Evolutionary conservation across 2,113 vertebrate species (phyloP).

Genomic region (Cynoglossus semilaevis): DNA sequence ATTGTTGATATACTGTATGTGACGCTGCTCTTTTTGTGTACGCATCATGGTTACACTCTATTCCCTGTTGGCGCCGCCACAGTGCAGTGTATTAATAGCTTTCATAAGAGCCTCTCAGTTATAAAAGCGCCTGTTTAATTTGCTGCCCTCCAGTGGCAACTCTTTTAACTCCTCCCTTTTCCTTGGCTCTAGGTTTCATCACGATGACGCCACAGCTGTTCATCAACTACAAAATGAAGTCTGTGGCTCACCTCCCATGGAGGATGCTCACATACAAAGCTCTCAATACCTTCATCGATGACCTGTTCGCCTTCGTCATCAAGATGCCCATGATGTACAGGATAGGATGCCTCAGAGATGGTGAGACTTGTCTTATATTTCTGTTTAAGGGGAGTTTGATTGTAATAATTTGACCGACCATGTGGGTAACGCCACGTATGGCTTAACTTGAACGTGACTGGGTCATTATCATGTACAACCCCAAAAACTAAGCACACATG

Average conservation of each 20-base stretch:
- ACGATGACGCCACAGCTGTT: conserved; percentile 95
- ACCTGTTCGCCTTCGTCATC: conserved; percentile 96
- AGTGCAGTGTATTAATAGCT: conserved; percentile 37
- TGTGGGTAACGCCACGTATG: no score
- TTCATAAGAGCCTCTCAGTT: background rate
- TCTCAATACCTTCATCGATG: conserved; percentile 95
- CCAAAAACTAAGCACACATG: no score
- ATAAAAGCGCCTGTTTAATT: conserved; percentile 8
- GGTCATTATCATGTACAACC: no score
- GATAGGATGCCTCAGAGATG: conserved; percentile 94
- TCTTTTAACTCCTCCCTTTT: conserved; percentile 3
- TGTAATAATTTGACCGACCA: no score
- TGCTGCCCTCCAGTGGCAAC: conserved; percentile 5
- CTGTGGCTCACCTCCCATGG: conserved; percentile 94
- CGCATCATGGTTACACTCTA: conserved; percentile 46
- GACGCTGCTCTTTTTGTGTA: conserved; percentile 30
- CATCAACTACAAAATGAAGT: conserved; percentile 98
- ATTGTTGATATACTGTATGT: conserved; percentile 8
- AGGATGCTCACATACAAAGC: conserved; percentile 97
- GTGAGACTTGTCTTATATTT: conserved; percentile 56
- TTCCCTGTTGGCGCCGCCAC: conserved; percentile 31
- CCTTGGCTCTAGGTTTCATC: conserved; percentile 82
- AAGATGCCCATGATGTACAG: conserved; percentile 98
- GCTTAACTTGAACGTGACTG: no score
- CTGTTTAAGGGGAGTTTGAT: no score